phyloP scores from a whole-genome alignment of 2,888 invertebrate genomes.

The Erannis defoliaria region DNA sequence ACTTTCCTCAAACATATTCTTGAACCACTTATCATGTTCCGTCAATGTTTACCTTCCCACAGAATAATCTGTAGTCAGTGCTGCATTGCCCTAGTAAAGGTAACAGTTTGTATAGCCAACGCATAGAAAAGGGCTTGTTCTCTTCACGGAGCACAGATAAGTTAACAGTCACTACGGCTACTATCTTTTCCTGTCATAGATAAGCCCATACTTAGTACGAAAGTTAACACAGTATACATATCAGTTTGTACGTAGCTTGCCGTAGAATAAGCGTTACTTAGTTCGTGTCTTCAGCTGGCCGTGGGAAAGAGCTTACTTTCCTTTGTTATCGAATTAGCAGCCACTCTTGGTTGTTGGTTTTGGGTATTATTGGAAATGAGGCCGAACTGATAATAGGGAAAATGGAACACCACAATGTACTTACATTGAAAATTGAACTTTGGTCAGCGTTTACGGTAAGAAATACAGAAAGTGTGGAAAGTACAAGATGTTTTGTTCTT shows the following conservation, averaged over 20 bases:
- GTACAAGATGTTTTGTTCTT: not conserved
- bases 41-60: constrained; percentile 19
- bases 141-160: constrained; percentile 1
- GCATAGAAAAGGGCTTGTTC: not conserved
- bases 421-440: not conserved
- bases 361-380: constrained; percentile 32
- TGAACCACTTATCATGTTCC: constrained; percentile 24
- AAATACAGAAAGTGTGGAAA: not conserved
- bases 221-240: constrained; percentile 3
- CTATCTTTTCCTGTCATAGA: constrained; percentile 8
- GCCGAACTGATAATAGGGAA: constrained; percentile 22
- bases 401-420: constrained; percentile 10
- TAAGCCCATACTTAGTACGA: constrained; percentile 6
- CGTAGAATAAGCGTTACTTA: constrained; percentile 9
- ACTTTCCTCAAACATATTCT: constrained; percentile 20
- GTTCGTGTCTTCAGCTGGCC: constrained; percentile 61
- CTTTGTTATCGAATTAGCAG: constrained; percentile 54
- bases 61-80: constrained; percentile 10
- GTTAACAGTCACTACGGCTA: not conserved
- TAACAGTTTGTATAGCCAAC: not conserved
- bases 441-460: not conserved
- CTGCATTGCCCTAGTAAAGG: not conserved
- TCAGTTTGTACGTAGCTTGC: constrained; percentile 9
- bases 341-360: constrained; percentile 40
- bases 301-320: constrained; percentile 71